Evolutionary conservation across 2,888 invertebrate species (phyloP).

Genomic region (Hyposoter didymator): DNA sequence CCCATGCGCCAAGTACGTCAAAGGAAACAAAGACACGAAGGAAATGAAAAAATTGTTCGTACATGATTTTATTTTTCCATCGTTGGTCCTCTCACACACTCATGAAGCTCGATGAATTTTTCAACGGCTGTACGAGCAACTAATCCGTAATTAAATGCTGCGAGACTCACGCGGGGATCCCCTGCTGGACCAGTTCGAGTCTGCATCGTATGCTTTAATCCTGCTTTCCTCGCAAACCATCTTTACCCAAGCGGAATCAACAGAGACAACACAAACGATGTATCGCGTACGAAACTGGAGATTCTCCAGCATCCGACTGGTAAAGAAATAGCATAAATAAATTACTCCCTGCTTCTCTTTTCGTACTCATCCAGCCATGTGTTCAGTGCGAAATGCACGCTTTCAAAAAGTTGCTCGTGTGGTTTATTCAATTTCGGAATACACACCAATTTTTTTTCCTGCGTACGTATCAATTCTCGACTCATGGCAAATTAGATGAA

Average conservation of each 20-base stretch:
- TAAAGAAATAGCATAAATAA: conserved; percentile 54
- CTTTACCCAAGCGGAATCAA: conserved; percentile 11
- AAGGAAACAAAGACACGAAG: neutral
- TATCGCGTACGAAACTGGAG: neutral
- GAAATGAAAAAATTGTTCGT: conserved; percentile 4
- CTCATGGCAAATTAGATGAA: neutral
- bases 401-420: neutral
- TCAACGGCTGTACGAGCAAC: conserved; percentile 2
- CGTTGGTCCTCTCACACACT: conserved; percentile 39
- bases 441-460: neutral
- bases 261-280: neutral
- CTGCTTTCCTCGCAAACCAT: conserved; percentile 19
- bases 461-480: neutral
- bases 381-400: neutral
- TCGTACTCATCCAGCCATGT: neutral
- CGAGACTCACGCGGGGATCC: conserved; percentile 50
- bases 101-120: neutral
- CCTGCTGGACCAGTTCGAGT: conserved; percentile 32
- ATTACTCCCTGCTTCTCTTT: conserved; percentile 38
- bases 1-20: neutral
- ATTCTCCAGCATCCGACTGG: conserved; percentile 36
- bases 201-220: conserved; percentile 51
- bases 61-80: neutral
- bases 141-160: conserved; percentile 59
- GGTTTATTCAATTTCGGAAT: neutral